Percentiles rank a stretch among this genome's conserved stretches.
Conservation (phyloP, 2,797 vertebrate species). For the Girardinus metallicus region DNA sequence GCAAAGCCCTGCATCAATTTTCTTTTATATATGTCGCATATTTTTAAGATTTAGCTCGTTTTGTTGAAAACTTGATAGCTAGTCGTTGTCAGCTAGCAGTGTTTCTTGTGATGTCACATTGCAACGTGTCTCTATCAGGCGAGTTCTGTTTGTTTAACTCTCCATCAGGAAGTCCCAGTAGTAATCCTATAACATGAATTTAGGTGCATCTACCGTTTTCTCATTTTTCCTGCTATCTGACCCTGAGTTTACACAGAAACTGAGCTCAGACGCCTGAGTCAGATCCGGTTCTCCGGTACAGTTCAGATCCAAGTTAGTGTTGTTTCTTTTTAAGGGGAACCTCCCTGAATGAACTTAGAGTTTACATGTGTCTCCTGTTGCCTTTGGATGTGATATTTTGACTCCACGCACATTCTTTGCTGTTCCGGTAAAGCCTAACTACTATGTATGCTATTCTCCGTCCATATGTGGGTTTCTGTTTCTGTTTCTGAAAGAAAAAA, state of each 20-base stretch:
- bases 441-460: constrained; percentile 20
- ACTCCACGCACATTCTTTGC: constrained; percentile 4
- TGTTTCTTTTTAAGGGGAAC: constrained; percentile 11
- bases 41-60: too few species aligned
- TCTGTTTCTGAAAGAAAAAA: constrained; percentile 31
- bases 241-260: constrained; percentile 2
- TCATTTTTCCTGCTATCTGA: neutral
- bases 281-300: constrained; percentile 21
- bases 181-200: constrained; percentile 14
- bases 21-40: too few species aligned
- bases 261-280: constrained; percentile 12
- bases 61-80: too few species aligned
- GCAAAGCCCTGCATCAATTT: too few species aligned
- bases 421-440: constrained; percentile 27
- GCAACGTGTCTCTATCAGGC: neutral
- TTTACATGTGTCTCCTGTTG: constrained; percentile 26
- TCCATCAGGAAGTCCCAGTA: constrained; percentile 15
- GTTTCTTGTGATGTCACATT: too few species aligned
- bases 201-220: neutral
- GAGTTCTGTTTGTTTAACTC: constrained; percentile 11
- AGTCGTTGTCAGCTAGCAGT: too few species aligned
- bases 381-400: constrained; percentile 25
- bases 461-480: constrained; percentile 27
- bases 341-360: constrained; percentile 22
- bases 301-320: constrained; percentile 13